Percentiles rank a stretch among this genome's conserved stretches.
Conservation (phyloP, 2,888 invertebrate genomes). For the Xylophagus ater region DNA sequence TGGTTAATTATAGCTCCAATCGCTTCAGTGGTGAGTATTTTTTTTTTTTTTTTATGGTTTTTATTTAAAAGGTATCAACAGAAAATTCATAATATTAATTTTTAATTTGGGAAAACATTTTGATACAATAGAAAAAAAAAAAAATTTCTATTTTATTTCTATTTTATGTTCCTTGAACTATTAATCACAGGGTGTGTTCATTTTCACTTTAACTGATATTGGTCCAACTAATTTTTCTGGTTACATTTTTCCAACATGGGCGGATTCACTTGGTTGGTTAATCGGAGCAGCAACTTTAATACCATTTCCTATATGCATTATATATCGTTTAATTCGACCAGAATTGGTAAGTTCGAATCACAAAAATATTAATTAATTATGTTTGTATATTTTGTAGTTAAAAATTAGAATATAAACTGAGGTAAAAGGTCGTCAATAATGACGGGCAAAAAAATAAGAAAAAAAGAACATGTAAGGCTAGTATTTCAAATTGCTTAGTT, state of each 20-base stretch:
- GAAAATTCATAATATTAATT: too few species aligned
- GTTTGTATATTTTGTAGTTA: too few species aligned
- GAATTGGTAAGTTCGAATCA: constrained; percentile 21
- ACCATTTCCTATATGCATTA: constrained; percentile 54
- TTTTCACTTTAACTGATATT: constrained; percentile 61
- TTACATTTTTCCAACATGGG: constrained; percentile 59
- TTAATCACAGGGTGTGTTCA: constrained; percentile 53
- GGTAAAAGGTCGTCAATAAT: too few species aligned
- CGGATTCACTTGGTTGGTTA: constrained; percentile 58
- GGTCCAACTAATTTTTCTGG: constrained; percentile 50
- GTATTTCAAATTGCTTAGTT: too few species aligned
- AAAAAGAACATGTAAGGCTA: too few species aligned
- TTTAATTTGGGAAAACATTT: too few species aligned
- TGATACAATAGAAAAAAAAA: too few species aligned
- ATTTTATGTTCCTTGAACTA: constrained; percentile 17
- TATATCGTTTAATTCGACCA: constrained; percentile 32
- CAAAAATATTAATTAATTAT: too few species aligned
- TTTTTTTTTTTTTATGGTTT: neutral
- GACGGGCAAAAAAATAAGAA: too few species aligned
- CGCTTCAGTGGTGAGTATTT: constrained; percentile 52
- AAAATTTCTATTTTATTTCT: too few species aligned
- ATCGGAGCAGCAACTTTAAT: constrained; percentile 58
- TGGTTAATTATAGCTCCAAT: constrained; percentile 63
- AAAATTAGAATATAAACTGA: too few species aligned
- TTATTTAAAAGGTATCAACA: too few species aligned